Evolutionary conservation across 37 sponge, comb jelly and placozoan species (phyloP), one percentile per base, ranked within the genome.

Genomic region (Chondrosia reniformis): DNA sequence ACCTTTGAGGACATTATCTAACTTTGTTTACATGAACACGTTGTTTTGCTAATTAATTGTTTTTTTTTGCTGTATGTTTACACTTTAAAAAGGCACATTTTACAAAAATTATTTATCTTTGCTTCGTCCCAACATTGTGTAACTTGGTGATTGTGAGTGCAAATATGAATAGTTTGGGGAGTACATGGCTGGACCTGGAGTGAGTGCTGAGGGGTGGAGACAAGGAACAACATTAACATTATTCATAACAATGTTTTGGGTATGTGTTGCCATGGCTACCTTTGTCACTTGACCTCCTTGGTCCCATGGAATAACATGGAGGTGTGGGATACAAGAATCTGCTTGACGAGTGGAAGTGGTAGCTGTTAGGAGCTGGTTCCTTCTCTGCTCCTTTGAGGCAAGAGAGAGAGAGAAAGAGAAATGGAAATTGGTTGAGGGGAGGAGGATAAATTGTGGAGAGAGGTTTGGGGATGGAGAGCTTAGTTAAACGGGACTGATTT

Each of bases 101-200:
- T 55, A 33, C 21, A 30, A 67, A 43, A 45, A 30, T 67, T 38
- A 49, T 36, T 45, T 40, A 25, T 38, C 37, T 44, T 69, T 36
- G 15, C 42, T 36, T 24, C 43, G 72, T 12, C 72, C 36, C 12
- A 17, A 25, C 55, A 86, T 66, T 24, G 78, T 54, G 56, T 61
- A 88, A 1, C 74, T 17, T 38, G 88, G 88, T 9, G 54, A 54
- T 10, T 78, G 46, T 34, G 41, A 19, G 0, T 63, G 65, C 32
- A 34, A 41, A 45, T 28, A 2, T 43, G 38, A 39, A 75, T 82
- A 32, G 64, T 77, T 69, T 19, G 88, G 88, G 22, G 75, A 62
- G 72, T 88, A 88, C 61, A 83, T 84, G 7, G 88, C 88, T 33
- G 88, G 88, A 15, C 88, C 88, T 42, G 88, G 88, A 27, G 80